Percentiles rank a stretch among this genome's conserved stretches.
phyloP scores from a whole-genome alignment of 2,888 invertebrate species.

The Thymelicus lineola region DNA sequence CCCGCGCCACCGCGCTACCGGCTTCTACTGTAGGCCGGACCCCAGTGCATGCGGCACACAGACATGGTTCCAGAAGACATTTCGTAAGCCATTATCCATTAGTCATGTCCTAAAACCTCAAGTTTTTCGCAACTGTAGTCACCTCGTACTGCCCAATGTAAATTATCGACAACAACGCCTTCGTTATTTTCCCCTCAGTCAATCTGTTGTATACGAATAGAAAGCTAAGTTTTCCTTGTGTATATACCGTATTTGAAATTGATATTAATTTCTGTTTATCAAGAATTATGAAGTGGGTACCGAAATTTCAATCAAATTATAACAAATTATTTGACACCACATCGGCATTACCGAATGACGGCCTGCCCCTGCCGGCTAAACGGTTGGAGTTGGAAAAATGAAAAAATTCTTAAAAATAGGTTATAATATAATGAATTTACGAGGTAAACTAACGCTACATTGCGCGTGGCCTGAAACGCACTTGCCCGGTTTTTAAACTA shows the following conservation, averaged over 20 bases:
- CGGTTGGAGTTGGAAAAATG: too few species aligned
- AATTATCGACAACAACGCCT: slow-evolving; percentile 29
- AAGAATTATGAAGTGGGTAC: too few species aligned
- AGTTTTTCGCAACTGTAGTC: slow-evolving; percentile 39
- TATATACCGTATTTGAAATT: neutral
- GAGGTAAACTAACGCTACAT: too few species aligned
- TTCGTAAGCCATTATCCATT: slow-evolving; percentile 73
- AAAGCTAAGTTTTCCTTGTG: neutral
- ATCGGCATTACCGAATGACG: neutral
- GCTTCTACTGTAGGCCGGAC: too few species aligned
- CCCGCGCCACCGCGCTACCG: neutral
- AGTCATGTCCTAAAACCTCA: slow-evolving; percentile 74
- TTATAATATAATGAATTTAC: too few species aligned
- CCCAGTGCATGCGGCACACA: neutral
- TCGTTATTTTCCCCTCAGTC: slow-evolving; percentile 11
- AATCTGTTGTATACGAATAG: neutral
- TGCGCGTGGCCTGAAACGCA: too few species aligned
- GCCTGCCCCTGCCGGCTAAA: too few species aligned
- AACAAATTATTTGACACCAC: neutral
- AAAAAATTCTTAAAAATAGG: too few species aligned
- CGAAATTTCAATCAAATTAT: neutral
- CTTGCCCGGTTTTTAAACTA: neutral
- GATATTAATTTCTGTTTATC: too few species aligned
- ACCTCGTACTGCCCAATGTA: neutral
- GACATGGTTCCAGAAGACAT: slow-evolving; percentile 38